A percentile compares a stretch with the other conserved stretches of the same genome.
Conservation (phyloP, 2,888 invertebrate species). For the Coecobrya sp. region DNA sequence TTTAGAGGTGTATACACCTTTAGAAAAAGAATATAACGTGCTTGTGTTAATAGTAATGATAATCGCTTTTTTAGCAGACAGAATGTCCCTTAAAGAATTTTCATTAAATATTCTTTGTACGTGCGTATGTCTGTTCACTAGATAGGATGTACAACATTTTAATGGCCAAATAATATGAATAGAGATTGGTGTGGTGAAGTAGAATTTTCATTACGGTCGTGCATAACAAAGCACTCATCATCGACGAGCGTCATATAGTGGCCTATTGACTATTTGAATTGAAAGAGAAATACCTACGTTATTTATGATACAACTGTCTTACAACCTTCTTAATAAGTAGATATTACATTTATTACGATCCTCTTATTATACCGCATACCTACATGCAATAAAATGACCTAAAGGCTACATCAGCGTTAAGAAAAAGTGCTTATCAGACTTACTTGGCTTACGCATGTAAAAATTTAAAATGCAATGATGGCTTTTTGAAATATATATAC, state of each 20-base stretch:
- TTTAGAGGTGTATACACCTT: neutral
- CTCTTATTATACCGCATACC: neutral
- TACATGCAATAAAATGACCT: constrained; percentile 29
- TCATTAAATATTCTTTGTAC: constrained; percentile 49
- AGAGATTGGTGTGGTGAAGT: constrained; percentile 1
- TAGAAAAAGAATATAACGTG: neutral
- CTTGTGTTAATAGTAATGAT: constrained; percentile 24
- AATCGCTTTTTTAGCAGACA: constrained; percentile 22
- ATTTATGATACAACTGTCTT: constrained; percentile 70
- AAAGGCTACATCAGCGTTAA: constrained; percentile 60
- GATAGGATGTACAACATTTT: constrained; percentile 24
- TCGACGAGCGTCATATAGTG: too few relatives aligned
- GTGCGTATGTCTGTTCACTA: constrained; percentile 1
- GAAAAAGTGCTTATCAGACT: neutral
- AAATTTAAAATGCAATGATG: constrained; percentile 38
- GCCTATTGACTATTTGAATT: constrained; percentile 33
- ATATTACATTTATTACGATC: constrained; percentile 38
- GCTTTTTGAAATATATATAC: constrained; percentile 56
- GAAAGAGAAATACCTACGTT: constrained; percentile 59
- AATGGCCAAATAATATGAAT: constrained; percentile 5
- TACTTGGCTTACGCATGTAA: constrained; percentile 23
- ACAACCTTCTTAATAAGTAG: constrained; percentile 7
- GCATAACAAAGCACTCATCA: constrained; percentile 42
- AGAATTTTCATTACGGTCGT: constrained; percentile 63
- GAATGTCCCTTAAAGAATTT: neutral